These are phyloP conservation scores for Nipponacmea schrenckii DNA, from an alignment of 2,888 invertebrate genomes.

Conservation along the genomic window DNA sequence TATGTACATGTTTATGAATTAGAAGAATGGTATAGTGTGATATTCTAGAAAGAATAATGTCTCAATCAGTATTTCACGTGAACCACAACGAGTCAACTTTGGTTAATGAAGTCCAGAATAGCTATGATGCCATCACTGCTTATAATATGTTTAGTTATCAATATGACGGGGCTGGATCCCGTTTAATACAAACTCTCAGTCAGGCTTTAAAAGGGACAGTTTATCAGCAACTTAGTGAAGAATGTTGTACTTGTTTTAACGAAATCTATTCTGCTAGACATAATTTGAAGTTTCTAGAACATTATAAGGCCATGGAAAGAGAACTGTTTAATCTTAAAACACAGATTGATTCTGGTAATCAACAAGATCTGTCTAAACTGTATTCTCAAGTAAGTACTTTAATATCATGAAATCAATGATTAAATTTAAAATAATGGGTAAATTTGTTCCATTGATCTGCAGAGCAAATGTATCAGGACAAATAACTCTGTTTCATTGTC, in stretches of 20 bases:
- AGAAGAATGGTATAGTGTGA: no score
- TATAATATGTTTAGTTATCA: conserved; percentile 38
- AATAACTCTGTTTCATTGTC: neutral
- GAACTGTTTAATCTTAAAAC: conserved; percentile 30
- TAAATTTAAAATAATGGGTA: neutral
- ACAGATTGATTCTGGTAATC: conserved; percentile 24
- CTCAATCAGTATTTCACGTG: conserved; percentile 29
- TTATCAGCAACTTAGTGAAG: conserved; percentile 39
- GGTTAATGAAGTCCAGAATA: conserved; percentile 28
- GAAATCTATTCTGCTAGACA: conserved; percentile 33
- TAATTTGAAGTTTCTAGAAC: conserved; percentile 26
- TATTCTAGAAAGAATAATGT: neutral
- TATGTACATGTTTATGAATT: no score
- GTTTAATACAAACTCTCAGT: conserved; percentile 40
- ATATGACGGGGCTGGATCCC: conserved; percentile 49
- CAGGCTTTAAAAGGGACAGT: conserved; percentile 38
- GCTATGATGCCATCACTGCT: conserved; percentile 36
- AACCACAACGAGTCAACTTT: conserved; percentile 14
- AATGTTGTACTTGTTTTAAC: conserved; percentile 31
- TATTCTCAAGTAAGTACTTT: conserved; percentile 34
- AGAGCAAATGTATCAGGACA: neutral
- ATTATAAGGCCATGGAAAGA: conserved; percentile 39
- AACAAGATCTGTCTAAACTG: conserved; percentile 24
- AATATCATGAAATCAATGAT: neutral
- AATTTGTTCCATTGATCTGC: neutral